phyloP scores from a whole-genome alignment of 2,888 invertebrate genomes.

The Ornithoptera priamus region DNA sequence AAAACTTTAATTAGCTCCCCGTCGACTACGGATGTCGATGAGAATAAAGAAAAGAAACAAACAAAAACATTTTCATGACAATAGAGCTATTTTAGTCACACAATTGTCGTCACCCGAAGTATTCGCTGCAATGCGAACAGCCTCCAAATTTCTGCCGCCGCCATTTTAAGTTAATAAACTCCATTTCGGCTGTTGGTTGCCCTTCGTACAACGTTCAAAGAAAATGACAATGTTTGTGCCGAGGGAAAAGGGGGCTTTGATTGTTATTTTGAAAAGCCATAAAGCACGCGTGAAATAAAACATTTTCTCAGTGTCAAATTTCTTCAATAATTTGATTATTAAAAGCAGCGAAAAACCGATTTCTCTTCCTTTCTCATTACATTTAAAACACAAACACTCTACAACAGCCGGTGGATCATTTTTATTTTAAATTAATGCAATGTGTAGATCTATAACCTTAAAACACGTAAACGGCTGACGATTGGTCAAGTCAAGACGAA shows the following conservation, averaged over 20 bases:
- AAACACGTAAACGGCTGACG: constrained; percentile 39
- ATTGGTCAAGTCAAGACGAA: constrained; percentile 53
- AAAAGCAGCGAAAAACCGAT: neutral
- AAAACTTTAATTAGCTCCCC: constrained; percentile 78
- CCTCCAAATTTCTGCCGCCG: constrained; percentile 81
- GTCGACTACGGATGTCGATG: constrained; percentile 55
- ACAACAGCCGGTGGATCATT: constrained; percentile 82
- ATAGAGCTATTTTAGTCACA: constrained; percentile 55
- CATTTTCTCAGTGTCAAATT: neutral
- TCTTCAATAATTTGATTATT: neutral
- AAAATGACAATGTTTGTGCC: constrained; percentile 87
- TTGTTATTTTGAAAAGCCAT: neutral
- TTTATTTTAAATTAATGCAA: constrained; percentile 17
- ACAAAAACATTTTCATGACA: constrained; percentile 62
- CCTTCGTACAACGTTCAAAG: constrained; percentile 62
- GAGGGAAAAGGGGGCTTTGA: neutral
- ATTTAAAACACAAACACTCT: constrained; percentile 8
- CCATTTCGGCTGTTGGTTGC: constrained; percentile 65
- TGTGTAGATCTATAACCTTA: constrained; percentile 29
- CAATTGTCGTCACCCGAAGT: constrained; percentile 62
- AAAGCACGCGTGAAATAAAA: neutral
- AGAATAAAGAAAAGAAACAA: constrained; percentile 63
- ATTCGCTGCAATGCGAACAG: constrained; percentile 78
- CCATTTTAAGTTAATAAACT: constrained; percentile 57
- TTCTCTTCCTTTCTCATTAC: neutral